Evolutionary conservation across 2,113 vertebrate genomes (phyloP).

Genomic region (Cynopterus brachyotis): DNA sequence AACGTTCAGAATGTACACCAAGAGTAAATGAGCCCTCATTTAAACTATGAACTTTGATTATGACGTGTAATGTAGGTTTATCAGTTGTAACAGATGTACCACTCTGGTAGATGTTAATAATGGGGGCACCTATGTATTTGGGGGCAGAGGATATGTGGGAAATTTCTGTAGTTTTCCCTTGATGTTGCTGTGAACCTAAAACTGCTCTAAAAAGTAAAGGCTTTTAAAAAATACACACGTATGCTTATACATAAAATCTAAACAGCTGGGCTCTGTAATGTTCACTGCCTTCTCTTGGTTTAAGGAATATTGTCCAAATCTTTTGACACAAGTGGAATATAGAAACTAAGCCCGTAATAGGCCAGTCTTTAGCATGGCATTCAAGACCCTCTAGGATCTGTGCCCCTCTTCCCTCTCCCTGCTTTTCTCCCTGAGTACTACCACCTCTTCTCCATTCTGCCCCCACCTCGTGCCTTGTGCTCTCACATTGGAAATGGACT

Average conservation of each 20-base stretch:
- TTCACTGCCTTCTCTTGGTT: neutral
- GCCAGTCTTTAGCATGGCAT: neutral
- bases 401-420: neutral
- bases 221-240: neutral
- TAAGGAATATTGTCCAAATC: neutral
- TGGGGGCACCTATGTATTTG: too few relatives aligned
- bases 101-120: neutral
- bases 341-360: fast-evolving
- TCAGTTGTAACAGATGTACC: too few relatives aligned
- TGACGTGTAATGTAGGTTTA: neutral
- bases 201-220: neutral
- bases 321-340: neutral
- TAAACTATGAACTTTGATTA: neutral
- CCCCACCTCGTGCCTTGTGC: neutral
- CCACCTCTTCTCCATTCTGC: neutral
- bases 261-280: neutral
- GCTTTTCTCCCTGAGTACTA: neutral
- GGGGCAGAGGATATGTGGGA: neutral
- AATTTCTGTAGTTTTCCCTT: neutral
- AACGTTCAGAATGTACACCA: neutral
- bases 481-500: neutral
- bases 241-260: neutral
- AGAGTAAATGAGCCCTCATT: neutral
- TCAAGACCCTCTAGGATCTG: neutral
- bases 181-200: neutral